Evolutionary conservation across 2,797 vertebrate genomes (phyloP).

Genomic region (Philypnodon macrostomus): DNA sequence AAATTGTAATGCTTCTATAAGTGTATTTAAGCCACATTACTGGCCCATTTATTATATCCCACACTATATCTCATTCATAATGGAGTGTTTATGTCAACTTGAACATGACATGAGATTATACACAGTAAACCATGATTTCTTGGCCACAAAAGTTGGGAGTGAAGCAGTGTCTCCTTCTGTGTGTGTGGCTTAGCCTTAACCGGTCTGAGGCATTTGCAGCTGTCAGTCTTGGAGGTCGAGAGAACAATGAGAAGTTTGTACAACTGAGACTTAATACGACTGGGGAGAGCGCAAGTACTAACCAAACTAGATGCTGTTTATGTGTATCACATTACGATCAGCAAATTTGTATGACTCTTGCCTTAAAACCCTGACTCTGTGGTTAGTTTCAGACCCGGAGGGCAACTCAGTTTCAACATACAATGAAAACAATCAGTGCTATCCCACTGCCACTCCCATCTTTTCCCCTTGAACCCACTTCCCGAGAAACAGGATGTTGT

Average conservation of each 20-base stretch:
- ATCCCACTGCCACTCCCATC: constrained; percentile 26
- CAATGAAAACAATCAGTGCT: constrained; percentile 68
- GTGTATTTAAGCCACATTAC: too few relatives aligned
- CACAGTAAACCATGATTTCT: constrained; percentile 41
- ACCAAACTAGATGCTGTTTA: background rate
- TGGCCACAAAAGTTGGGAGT: constrained; percentile 38
- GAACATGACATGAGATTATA: constrained; percentile 38
- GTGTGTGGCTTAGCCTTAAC: constrained; percentile 35
- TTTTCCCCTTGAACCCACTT: constrained; percentile 50
- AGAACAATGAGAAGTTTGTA: constrained; percentile 71
- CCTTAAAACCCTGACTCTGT: constrained; percentile 35
- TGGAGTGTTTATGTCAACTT: constrained; percentile 26
- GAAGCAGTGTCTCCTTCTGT: constrained; percentile 14
- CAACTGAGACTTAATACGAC: constrained; percentile 25
- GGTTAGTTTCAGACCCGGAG: constrained; percentile 60
- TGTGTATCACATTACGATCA: background rate
- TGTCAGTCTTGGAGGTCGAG: constrained; percentile 53
- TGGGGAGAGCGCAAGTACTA: constrained; percentile 20
- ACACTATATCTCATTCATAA: constrained; percentile 28
- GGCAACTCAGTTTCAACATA: constrained; percentile 52
- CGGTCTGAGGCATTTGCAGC: constrained; percentile 60
- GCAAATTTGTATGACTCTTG: constrained; percentile 27
- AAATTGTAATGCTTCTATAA: too few relatives aligned
- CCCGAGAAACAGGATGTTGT: constrained; percentile 76
- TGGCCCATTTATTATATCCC: constrained; percentile 5